Base-by-base conservation (phyloP, 1,140 invertebrate genomes). In the Pogonomyrmex californicus region DNA sequence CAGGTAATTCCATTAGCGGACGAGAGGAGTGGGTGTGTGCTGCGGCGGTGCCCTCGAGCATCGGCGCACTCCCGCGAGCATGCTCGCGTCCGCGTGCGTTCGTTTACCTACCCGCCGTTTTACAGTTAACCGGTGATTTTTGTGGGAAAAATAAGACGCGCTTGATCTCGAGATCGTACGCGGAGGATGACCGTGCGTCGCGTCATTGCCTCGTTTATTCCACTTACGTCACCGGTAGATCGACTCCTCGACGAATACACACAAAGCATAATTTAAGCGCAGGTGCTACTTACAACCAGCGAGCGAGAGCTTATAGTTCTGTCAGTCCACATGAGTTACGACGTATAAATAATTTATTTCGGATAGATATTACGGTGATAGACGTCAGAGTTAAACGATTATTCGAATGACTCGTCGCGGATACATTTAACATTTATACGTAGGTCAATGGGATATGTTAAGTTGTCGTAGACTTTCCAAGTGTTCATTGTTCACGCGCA, bases 1-100 rank as follows among this genome's bases (percentile, higher is more conserved):
- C 90, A 87, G 87, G 90, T 90, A 90, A 91, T 91, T 91, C 90
- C 89, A 91, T 91, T 91, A 91, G 87, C 85, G 78, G 83, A 79
- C 49, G 54, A 51, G 78, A 79, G 66, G 58, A 86, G 90, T 91
- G 90, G 90, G 89, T 91, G 90, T 90, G 89, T 90, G 23, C 23
- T 90, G 68, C 73, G 81, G 86, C 62, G 66, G 44, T 83, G 83
- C 54, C 88, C 86, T 68, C 68, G 51, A 60, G 77, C 87, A 7
- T 33, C 47, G n/a, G 44, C 47, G 76, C 71, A 77, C 44, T 10
- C 62, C 10, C 7, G 33, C 38, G 36, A 71, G 65, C 23, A 68
- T 41, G 65, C 62, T 62, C 68, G 78, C 71, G 85, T 76, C 36
- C 56, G 47, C 56, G 63, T 85, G 66, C 70, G 65, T 85, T 62